Evolutionary conservation across 2,888 invertebrate species (phyloP).

Genomic region (Nephrotoma flavescens): DNA sequence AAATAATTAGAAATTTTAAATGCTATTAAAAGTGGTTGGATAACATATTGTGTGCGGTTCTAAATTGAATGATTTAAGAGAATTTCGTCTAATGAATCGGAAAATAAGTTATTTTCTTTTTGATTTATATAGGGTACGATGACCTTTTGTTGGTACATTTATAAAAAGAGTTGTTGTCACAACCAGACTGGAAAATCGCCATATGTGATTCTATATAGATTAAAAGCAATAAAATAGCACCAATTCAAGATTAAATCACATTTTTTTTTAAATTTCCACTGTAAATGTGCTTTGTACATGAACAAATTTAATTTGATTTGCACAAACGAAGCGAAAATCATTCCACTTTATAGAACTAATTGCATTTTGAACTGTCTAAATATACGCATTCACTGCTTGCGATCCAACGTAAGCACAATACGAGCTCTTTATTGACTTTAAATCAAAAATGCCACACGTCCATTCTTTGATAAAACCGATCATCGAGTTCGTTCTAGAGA

Average conservation of each 20-base stretch:
- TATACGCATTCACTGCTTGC: too few species aligned
- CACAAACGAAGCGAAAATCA: background rate
- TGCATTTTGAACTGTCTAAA: too few species aligned
- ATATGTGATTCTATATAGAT: background rate
- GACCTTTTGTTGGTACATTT: background rate
- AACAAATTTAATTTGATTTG: background rate
- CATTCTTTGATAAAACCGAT: too few species aligned
- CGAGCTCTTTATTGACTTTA: too few species aligned
- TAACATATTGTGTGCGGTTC: background rate
- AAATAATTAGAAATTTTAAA: background rate
- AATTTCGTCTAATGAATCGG: background rate
- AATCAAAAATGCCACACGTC: too few species aligned
- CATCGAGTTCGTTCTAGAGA: too few species aligned
- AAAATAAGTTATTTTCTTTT: background rate
- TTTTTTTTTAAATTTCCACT: background rate
- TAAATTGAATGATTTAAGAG: background rate
- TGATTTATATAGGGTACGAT: background rate
- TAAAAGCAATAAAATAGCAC: background rate
- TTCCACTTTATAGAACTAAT: background rate
- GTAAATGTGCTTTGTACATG: background rate
- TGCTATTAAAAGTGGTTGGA: background rate
- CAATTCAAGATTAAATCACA: background rate
- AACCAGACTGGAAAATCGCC: background rate
- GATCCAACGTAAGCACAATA: too few species aligned
- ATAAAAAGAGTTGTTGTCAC: background rate